phyloP scores from a whole-genome alignment of 2,888 invertebrate species.

The Baronia brevicornis region DNA sequence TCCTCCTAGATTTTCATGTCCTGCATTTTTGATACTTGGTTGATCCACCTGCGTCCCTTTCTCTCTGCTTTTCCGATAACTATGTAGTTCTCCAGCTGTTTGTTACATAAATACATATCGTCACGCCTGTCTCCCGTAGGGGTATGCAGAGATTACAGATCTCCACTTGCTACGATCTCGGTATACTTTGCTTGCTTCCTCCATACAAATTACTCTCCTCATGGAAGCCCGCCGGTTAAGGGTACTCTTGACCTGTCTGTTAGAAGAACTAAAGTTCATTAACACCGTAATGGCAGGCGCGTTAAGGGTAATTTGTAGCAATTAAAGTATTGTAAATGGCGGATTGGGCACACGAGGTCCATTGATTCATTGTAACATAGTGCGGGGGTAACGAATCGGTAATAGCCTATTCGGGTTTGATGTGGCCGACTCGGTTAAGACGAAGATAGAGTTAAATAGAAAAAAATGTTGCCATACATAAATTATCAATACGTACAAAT shows the following conservation, averaged over 20 bases:
- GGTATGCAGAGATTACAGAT: no score
- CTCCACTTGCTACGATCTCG: no score
- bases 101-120: no score
- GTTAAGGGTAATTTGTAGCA: conserved; percentile 55
- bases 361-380: conserved; percentile 26
- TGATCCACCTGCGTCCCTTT: no score
- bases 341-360: conserved; percentile 33
- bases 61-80: no score
- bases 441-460: conserved; percentile 18
- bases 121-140: no score
- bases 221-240: neutral
- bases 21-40: no score
- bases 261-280: conserved; percentile 25
- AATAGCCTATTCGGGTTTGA: conserved; percentile 47
- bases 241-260: conserved; percentile 1
- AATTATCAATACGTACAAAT: no score
- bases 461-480: neutral
- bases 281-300: conserved; percentile 22
- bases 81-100: no score
- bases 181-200: no score
- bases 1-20: no score
- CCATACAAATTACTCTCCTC: no score
- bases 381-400: conserved; percentile 58
- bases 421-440: conserved; percentile 47
- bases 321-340: conserved; percentile 51